phyloP scores from a whole-genome alignment of 2,113 vertebrate genomes.

The Mixornis gularis region DNA sequence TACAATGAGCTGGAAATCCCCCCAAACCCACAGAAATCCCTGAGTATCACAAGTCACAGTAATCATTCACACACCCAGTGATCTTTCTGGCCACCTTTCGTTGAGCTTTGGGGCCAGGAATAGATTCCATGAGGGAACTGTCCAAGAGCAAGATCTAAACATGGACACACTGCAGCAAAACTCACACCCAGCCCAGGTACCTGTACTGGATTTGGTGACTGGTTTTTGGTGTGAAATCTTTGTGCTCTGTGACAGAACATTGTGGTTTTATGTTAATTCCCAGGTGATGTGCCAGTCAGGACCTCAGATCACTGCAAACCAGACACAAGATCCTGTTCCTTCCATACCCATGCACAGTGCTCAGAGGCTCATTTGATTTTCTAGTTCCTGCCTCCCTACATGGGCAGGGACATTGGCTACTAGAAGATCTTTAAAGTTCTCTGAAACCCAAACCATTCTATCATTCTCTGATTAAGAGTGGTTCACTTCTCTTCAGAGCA shows the following conservation, averaged over 20 bases:
- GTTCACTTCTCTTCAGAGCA: not conserved
- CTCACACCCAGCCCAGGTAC: not conserved
- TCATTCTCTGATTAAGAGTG: not conserved
- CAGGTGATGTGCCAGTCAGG: not conserved
- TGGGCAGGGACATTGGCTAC: not conserved
- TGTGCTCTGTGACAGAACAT: not conserved
- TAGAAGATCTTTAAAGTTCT: not conserved
- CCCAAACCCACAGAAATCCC: not conserved
- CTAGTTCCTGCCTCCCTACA: too few relatives aligned
- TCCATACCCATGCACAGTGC: not conserved
- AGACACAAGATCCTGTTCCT: not conserved
- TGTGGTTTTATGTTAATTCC: not conserved
- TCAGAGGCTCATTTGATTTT: not conserved
- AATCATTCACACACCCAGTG: not conserved
- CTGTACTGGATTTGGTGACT: not conserved
- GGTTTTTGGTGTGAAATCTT: not conserved
- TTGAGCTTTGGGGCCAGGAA: not conserved
- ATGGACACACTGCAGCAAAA: fast-evolving
- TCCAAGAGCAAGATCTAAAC: not conserved
- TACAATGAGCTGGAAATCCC: not conserved
- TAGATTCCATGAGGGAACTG: not conserved
- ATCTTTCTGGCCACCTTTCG: not conserved
- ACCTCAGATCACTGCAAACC: not conserved
- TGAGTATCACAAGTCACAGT: not conserved
- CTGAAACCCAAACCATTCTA: not conserved